These are phyloP conservation scores for Cheilosia pagana DNA, from an alignment of 2,888 invertebrate species.

Conservation along the genomic window DNA sequence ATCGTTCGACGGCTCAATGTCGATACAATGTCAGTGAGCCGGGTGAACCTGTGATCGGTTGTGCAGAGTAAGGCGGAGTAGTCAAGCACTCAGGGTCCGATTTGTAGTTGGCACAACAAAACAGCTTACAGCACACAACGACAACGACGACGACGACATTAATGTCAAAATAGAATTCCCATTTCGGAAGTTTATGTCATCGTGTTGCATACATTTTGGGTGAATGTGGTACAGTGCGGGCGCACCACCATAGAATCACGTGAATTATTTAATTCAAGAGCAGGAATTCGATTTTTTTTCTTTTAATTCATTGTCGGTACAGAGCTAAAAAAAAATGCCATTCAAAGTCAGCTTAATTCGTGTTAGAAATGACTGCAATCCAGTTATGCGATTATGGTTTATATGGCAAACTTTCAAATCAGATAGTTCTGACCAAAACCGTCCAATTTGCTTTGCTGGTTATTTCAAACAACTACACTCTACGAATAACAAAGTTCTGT, in stretches of 20 bases:
- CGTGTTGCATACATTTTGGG: conserved; percentile 16
- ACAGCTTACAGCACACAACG: conserved; percentile 4
- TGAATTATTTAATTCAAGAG: too few relatives aligned
- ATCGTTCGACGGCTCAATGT: conserved; percentile 39
- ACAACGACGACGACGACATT: conserved; percentile 38
- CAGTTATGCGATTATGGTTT: too few relatives aligned
- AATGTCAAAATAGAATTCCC: conserved; percentile 54
- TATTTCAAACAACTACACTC: too few relatives aligned
- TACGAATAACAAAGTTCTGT: too few relatives aligned
- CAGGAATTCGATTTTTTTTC: too few relatives aligned
- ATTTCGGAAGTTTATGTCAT: conserved; percentile 48
- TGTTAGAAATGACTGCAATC: too few relatives aligned
- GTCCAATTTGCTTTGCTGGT: too few relatives aligned
- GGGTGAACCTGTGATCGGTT: not conserved
- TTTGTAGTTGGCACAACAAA: conserved; percentile 44
- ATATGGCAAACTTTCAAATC: too few relatives aligned
- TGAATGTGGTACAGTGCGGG: conserved; percentile 10
- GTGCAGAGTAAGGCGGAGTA: not conserved
- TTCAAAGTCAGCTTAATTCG: too few relatives aligned
- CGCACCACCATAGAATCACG: not conserved
- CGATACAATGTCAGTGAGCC: conserved; percentile 1
- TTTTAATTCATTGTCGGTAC: too few relatives aligned
- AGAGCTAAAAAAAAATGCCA: too few relatives aligned
- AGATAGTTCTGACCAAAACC: too few relatives aligned
- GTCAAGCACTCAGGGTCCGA: conserved; percentile 4